Evolutionary conservation across 2,888 invertebrate species (phyloP).

Genomic region (Eupithecia subfuscata): DNA sequence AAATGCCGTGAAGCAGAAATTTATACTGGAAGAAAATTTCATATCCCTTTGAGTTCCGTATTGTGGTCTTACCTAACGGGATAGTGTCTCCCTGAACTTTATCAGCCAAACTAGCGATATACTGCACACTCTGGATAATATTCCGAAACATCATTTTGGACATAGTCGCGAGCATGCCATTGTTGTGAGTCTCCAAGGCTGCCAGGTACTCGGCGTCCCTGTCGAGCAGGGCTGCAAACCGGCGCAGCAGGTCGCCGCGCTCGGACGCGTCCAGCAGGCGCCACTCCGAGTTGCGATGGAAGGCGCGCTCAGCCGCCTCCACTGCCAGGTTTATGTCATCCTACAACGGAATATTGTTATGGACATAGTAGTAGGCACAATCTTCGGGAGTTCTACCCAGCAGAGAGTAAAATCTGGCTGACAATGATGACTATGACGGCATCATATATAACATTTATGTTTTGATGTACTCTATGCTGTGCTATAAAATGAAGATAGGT

Average conservation of each 20-base stretch:
- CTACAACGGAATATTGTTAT: constrained; percentile 48
- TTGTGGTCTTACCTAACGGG: constrained; percentile 35
- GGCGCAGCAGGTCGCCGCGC: constrained; percentile 88
- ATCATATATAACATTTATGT: no score
- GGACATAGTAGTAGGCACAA: no score
- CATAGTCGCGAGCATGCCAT: constrained; percentile 90
- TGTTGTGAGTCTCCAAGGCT: constrained; percentile 94
- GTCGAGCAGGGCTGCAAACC: constrained; percentile 91
- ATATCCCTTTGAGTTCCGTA: no score
- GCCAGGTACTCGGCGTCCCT: constrained; percentile 89
- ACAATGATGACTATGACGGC: no score
- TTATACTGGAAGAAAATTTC: no score
- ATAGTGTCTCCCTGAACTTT: constrained; percentile 89
- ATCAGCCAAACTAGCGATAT: constrained; percentile 95
- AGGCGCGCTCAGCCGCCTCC: constrained; percentile 88
- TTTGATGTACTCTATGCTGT: no score
- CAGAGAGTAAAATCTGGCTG: no score
- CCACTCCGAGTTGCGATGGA: constrained; percentile 88
- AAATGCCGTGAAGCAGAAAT: no score
- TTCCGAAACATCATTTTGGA: constrained; percentile 83
- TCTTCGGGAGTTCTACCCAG: no score
- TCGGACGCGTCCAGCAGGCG: constrained; percentile 91
- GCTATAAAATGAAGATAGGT: no score
- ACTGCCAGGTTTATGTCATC: constrained; percentile 91
- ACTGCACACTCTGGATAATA: constrained; percentile 80